Evolutionary conservation across 2,113 vertebrate species (phyloP), one percentile per base, ranked within the genome.

Genomic region (Phodopus roborovskii): DNA sequence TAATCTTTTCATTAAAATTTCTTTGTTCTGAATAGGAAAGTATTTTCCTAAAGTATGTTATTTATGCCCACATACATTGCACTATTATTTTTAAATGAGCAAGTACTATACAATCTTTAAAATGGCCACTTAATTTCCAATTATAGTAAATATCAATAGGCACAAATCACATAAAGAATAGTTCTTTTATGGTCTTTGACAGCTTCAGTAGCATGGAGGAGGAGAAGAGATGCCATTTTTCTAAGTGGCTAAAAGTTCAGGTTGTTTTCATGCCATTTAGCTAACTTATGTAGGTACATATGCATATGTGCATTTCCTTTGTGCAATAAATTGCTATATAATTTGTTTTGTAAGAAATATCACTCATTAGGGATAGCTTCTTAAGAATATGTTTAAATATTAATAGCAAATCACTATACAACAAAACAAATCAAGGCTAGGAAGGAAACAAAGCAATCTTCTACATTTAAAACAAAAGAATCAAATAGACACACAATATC

Each of bases 341-440:
- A 93, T 73, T 79, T 71, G 17, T 83, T 95, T 92, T 82, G 22
- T 96, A 82, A 93, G 91, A 81, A 71, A 48, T 53, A 28, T 86
- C 77, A 58, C 42, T 91, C 84, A 86, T 87, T 92, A 83, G 66
- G 10, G 79, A 71, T 92, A 77, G 33, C 53, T 53, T 94, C 66
- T 94, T 86, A 96, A 90, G 60, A 86, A 66, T 33, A 95, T 91
- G 45, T 82, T 97, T 96, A 96, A 96, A 92, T 96, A 96, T 93
- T 97, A 86, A 89, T 89, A 82, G 56, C 66, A 58, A 89, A 93
- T 82, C 62, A 91, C 58, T 62, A 26, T 15, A 94, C n/a, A 96
- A 60, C 66, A 89, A 93, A 92, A 82, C 73, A 91, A 88, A 88
- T 75, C 56, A 78, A 82, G 64, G 8, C 58, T 64, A 77, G 66